Evolutionary conservation across 2,888 invertebrate species (phyloP).

Genomic region (Cremastinae sp.): DNA sequence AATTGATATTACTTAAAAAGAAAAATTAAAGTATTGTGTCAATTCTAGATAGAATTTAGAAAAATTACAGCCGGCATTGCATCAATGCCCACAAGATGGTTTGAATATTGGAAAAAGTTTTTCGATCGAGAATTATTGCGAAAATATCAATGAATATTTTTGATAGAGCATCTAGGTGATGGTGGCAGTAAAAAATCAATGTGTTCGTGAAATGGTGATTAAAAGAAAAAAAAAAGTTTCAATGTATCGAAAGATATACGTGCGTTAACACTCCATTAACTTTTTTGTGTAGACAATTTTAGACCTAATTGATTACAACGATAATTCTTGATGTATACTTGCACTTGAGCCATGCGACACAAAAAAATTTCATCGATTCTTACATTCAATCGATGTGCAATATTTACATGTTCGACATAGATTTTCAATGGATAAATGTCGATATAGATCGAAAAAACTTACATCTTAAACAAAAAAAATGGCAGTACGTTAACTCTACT

Average conservation of each 20-base stretch:
- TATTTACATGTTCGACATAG: conserved; percentile 8
- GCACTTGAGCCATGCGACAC: conserved; percentile 1
- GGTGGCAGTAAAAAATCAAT: too few relatives aligned
- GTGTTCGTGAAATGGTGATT: neutral
- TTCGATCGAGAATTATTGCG: too few relatives aligned
- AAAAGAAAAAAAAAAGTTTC: neutral
- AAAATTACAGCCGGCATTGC: too few relatives aligned
- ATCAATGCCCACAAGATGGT: too few relatives aligned
- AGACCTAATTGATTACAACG: conserved; percentile 50
- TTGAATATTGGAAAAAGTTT: too few relatives aligned
- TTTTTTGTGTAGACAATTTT: conserved; percentile 10
- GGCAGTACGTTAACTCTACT: too few relatives aligned
- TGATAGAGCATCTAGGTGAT: too few relatives aligned
- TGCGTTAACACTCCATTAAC: neutral
- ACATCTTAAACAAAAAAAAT: neutral
- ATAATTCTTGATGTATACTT: conserved; percentile 50
- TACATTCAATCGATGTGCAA: conserved; percentile 47
- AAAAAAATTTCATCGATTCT: conserved; percentile 30
- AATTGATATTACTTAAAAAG: too few relatives aligned
- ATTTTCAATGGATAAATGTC: neutral
- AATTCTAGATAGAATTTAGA: too few relatives aligned
- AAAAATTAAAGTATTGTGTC: too few relatives aligned
- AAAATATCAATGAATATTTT: too few relatives aligned
- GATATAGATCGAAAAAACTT: conserved; percentile 5
- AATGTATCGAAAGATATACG: neutral